A percentile compares a stretch with the other conserved stretches of the same genome.
Evolutionary conservation across 2,797 vertebrate species (phyloP).

Genomic region (Myotis daubentonii): DNA sequence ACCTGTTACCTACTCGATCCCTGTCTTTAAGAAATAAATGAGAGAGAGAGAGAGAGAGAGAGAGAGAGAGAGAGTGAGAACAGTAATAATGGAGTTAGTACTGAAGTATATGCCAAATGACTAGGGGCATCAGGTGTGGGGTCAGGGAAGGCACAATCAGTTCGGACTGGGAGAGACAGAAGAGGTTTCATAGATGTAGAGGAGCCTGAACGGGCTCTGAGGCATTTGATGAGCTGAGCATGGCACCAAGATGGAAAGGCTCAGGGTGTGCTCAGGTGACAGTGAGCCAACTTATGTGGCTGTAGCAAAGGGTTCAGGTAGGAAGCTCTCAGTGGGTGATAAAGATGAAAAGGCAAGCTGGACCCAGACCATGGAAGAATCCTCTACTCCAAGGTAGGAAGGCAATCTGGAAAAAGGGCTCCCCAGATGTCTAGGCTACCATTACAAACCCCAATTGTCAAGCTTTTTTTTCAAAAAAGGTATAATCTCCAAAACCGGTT

Average conservation of each 20-base stretch:
- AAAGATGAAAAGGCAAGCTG: neutral
- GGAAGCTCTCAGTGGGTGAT: neutral
- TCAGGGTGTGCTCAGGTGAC: neutral
- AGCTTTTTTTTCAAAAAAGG: neutral
- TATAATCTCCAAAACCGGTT: too few species aligned
- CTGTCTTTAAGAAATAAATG: neutral
- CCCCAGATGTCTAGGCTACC: neutral
- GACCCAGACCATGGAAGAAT: neutral
- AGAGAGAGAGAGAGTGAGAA: neutral
- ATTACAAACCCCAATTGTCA: neutral
- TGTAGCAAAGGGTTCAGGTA: neutral
- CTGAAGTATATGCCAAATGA: neutral
- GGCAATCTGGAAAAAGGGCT: neutral
- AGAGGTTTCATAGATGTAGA: neutral
- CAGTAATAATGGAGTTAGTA: neutral
- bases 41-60: neutral
- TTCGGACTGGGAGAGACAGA: neutral
- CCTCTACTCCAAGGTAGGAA: neutral
- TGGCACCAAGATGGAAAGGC: neutral
- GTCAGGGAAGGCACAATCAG: fast-evolving
- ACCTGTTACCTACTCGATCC: neutral
- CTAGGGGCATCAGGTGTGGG: fast-evolving
- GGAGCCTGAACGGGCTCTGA: neutral
- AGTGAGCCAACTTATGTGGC: neutral
- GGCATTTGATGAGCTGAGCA: neutral